phyloP scores from a whole-genome alignment of 1,140 invertebrate species.

The Camponotus floridanus region DNA sequence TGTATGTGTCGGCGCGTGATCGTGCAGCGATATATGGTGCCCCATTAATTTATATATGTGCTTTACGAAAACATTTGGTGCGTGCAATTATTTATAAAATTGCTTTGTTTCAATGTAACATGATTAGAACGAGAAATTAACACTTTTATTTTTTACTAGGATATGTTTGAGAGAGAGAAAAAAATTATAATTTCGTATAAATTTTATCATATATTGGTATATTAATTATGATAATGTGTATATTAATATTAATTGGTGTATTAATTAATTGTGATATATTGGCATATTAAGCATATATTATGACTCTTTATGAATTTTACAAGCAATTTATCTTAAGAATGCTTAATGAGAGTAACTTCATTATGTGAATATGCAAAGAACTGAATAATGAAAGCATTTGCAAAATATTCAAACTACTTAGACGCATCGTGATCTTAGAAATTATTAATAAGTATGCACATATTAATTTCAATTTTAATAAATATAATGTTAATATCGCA shows the following conservation, averaged over 20 bases:
- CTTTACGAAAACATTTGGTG: slow-evolving; percentile 14
- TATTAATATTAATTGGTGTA: too few relatives aligned
- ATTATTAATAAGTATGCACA: too few relatives aligned
- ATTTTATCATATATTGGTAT: slow-evolving; percentile 9
- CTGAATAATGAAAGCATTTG: neutral
- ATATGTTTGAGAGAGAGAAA: slow-evolving; percentile 1
- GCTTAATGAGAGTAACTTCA: neutral
- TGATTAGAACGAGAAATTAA: neutral
- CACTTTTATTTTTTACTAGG: neutral
- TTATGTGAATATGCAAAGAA: neutral
- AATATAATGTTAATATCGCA: neutral
- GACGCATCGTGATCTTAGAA: neutral
- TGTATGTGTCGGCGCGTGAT: slow-evolving; percentile 32
- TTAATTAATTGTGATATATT: neutral
- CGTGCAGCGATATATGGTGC: neutral
- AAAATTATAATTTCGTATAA: neutral
- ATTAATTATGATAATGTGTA: too few relatives aligned
- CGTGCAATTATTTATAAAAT: slow-evolving; percentile 22
- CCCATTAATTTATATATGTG: slow-evolving; percentile 46
- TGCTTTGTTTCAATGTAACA: neutral
- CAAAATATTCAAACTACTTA: neutral
- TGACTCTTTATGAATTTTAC: neutral
- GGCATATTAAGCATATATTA: neutral
- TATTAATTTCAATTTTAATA: neutral
- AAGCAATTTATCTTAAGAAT: neutral